A percentile compares a stretch with the other conserved stretches of the same genome.
These are phyloP conservation scores for Mesoligia furuncula DNA, from an alignment of 2,888 invertebrate species.

Conservation along the genomic window DNA sequence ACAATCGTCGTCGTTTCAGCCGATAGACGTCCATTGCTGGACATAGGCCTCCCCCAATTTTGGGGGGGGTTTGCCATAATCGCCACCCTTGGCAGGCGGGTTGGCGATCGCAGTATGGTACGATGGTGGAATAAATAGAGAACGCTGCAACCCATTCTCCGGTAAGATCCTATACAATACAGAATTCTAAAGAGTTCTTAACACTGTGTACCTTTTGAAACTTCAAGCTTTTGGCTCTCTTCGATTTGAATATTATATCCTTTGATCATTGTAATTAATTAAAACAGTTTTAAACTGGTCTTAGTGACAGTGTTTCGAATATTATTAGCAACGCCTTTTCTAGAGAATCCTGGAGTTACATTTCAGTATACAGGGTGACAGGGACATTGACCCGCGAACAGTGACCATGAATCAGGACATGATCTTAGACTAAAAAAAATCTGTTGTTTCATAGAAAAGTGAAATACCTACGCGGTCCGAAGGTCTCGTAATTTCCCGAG, in stretches of 20 bases:
- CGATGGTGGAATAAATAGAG: too few species aligned
- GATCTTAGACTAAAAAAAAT: too few species aligned
- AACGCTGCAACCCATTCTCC: too few species aligned
- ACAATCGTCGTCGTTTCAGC: too few species aligned
- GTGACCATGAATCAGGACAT: neutral
- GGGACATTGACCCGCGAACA: neutral
- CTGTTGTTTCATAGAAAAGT: too few species aligned
- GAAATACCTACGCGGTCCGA: too few species aligned
- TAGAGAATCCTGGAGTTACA: neutral
- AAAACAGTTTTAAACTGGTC: slow-evolving; percentile 38
- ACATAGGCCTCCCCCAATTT: too few species aligned
- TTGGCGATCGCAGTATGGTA: too few species aligned
- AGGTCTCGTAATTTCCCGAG: too few species aligned
- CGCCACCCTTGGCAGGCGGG: too few species aligned
- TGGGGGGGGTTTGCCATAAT: too few species aligned
- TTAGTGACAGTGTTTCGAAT: slow-evolving; percentile 18
- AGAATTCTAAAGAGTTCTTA: slow-evolving; percentile 21
- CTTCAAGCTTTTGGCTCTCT: slow-evolving; percentile 15
- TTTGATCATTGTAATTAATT: slow-evolving; percentile 54
- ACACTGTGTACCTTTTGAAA: slow-evolving; percentile 16
- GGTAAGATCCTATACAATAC: neutral
- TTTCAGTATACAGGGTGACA: neutral
- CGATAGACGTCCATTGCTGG: too few species aligned
- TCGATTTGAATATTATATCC: slow-evolving; percentile 15
- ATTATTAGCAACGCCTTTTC: neutral